Base-by-base conservation (phyloP, 2,113 vertebrate species). In the Todiramphus chloris region DNA sequence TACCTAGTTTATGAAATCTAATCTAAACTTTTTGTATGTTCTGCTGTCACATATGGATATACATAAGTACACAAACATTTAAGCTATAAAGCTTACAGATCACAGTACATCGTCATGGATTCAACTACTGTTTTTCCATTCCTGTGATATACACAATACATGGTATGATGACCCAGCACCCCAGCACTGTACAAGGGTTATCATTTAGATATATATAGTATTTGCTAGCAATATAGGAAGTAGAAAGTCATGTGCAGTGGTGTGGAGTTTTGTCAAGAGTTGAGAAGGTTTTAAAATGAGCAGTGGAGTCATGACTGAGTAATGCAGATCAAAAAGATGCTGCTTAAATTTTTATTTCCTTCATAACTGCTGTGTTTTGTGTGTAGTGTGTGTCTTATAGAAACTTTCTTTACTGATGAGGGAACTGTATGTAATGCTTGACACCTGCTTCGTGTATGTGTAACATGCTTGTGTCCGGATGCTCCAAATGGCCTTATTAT, bases 291-390 rank as follows among this genome's bases (percentile, higher is more conserved):
- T 92, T 88, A 43, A 62, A 51, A 77, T 0, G 0, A 74, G 60
- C 0, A 0, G 6, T 59, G 37, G 33, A 87, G 30, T 85, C 1
- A 0, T 88, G 63, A 80, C 62, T 37, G 15, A 58, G 20, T 64
- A 56, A 39, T 67, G 37, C 56, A 75, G 60, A 44, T 62, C 28
- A 80, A 76, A 84, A 70, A 68, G 9, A 17, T 79, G 13, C 11
- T 77, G 30, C 64, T 70, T 46, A 81, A 83, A 46, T 37, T 35
- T 73, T 48, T 85, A 28, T 30, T 89, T 63, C 15, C 48, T 63
- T 62, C 78, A 9, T 66, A 66, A 66, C 21, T 55, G 19, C 35
- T 73, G 33, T 75, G 21, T 35, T 95, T 78, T 89, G 43, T 64
- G 24, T 33, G 58, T 55, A 50, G 37, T 25, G 8, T 3, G 5